Conservation (phyloP, 2,888 invertebrate genomes). For the Rhopalosiphum nymphaeae region DNA sequence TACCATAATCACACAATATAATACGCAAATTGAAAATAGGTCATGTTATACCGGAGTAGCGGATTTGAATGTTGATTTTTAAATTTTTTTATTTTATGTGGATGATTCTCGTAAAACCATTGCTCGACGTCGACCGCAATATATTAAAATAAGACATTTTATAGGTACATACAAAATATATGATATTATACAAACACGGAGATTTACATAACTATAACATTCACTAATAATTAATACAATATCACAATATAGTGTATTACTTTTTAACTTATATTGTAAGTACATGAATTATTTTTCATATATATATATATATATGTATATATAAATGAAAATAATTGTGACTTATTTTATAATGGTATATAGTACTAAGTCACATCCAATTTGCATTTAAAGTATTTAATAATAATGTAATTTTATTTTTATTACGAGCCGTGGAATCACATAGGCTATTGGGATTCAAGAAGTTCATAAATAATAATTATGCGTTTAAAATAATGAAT, state of each 20-base stretch:
- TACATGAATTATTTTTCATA: too few species aligned
- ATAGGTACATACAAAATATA: not conserved
- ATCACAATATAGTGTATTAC: not conserved
- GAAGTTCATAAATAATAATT: too few species aligned
- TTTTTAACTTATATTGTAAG: not conserved
- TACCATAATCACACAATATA: not conserved
- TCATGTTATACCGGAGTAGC: not conserved
- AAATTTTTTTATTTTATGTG: not conserved
- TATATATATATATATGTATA: too few species aligned
- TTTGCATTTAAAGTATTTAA: too few species aligned
- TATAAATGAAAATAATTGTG: too few species aligned
- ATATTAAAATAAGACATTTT: not conserved
- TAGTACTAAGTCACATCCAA: too few species aligned
- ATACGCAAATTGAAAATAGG: constrained; percentile 18
- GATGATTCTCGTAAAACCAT: not conserved
- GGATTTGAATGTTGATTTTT: not conserved
- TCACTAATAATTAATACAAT: not conserved
- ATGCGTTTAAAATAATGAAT: too few species aligned
- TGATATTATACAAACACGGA: not conserved
- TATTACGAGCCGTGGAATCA: too few species aligned
- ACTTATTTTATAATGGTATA: too few species aligned
- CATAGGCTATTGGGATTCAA: too few species aligned
- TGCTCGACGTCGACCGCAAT: not conserved
- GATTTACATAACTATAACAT: not conserved
- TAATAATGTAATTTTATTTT: too few species aligned